Base-by-base conservation (phyloP, 64 coral and sea anemone species). In the Trachythela sp. region DNA sequence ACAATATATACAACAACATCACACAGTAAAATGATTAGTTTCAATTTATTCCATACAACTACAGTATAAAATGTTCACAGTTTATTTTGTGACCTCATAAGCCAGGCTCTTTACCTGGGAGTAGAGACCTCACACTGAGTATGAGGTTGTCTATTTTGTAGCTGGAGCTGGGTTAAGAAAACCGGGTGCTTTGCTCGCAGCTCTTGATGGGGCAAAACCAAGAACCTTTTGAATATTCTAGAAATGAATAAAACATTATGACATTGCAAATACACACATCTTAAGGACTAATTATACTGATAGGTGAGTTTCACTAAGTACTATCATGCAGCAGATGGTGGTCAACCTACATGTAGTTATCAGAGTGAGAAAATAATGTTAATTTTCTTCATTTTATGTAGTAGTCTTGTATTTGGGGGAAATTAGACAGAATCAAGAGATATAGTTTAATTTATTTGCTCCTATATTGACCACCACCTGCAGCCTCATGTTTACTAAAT, bases 171-270 rank as follows among this genome's bases (percentile, higher is more conserved):
- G 95, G 30, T 91, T 85, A 8, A 98, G 91, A 51, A 98, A 91
- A n/a, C 95, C 95, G 3, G 93, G 93, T 70, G 94, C 95, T 48
- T 98, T 98, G 35, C 88, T 98, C 32, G 95, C 95, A 80, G 95
- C 95, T 83, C 95, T 64, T 39, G 95, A 98, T 18, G 95, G 95
- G 39, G 95, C 95, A 93, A 98, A 98, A 40, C 95, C 95, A 20
- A 98, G 83, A 42, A 94, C 60, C 80, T 98, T 98, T 77, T 98
- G 95, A 54, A 98, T 90, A 77, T 98, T 98, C 95, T 98, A 37
- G 20, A 32, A 85, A 51, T 60, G 20, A 70, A 64, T 38, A 93
- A 36, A 54, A 36, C 33, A n/a, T 13, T 14, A 43, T 48, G 39
- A 32, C 43, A n/a, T 58, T n/a, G 9, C 9, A 36, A 35, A 41